phyloP scores from a whole-genome alignment of 2,113 vertebrate species.

The Calyptomena viridis region DNA sequence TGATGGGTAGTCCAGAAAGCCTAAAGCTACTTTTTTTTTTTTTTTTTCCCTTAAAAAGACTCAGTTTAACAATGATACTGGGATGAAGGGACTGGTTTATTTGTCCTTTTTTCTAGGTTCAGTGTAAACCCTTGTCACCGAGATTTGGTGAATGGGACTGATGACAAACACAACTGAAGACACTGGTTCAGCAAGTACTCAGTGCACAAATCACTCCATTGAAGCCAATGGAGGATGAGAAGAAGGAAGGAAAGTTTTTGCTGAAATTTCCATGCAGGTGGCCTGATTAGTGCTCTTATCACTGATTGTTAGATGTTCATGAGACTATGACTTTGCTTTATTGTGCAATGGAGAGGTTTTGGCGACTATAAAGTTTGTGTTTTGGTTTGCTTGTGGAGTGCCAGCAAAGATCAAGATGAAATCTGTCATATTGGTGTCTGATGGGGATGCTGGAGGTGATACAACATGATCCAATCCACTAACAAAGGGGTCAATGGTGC shows the following conservation, averaged over 20 bases:
- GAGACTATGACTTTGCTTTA: neutral
- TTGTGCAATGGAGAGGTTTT: accelerated
- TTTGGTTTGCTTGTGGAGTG: neutral
- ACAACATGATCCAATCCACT: neutral
- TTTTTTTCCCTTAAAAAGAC: neutral
- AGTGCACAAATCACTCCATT: neutral
- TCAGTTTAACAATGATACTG: neutral
- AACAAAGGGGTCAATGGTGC: accelerated
- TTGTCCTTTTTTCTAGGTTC: neutral
- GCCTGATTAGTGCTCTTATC: neutral
- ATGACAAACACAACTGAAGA: neutral
- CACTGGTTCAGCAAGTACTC: neutral
- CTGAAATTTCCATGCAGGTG: neutral
- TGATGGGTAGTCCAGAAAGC: neutral
- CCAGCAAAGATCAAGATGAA: neutral
- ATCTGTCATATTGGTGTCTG: neutral
- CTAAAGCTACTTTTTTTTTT: neutral
- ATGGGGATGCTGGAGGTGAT: neutral
- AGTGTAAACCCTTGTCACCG: neutral
- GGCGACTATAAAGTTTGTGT: neutral
- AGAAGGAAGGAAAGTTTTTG: neutral
- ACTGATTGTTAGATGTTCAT: neutral
- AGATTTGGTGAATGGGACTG: neutral
- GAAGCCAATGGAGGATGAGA: neutral
- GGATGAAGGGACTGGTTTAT: neutral